Base-by-base conservation (phyloP, 2,888 invertebrate species). In the Globia sparganii region DNA sequence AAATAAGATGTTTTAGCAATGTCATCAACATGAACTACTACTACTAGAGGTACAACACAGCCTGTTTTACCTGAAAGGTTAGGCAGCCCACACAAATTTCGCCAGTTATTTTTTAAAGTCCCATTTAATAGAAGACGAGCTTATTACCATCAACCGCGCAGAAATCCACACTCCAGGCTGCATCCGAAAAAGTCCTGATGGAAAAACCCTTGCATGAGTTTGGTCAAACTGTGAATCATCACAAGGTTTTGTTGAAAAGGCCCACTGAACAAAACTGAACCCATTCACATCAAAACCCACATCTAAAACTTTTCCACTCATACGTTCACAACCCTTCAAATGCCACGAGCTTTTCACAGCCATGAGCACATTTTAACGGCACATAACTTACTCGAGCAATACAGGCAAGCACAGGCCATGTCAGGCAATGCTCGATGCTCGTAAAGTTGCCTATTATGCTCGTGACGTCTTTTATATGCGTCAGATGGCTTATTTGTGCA, bases 381-480 rank as follows among this genome's bases (percentile, higher is more conserved):
- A 73, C 84, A 86, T 86, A 83, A 86, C 84, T 85, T 80, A 74
- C 69, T 77, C 58, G 80, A 80, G 82, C 75, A 69, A 73, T 74
- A 77, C 64, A 67, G 61, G 71, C 67, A 79, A 72, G 64, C 70
- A 67, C 74, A 66, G 78, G 74, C 77, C 72, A 83, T 77, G 84
- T 83, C 79, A 76, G 77, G 78, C 73, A 74, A 34, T 68, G 75
- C 75, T 68, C 28, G 56, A 64, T 46, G 80, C 80, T 86, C 85
- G 83, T 85, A 85, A 85, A 85, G 28, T 43, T 72, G 66, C 76
- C 66, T 21, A 77, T 77, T 85, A 85, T 72, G 72, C 72, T 64
- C 67, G 73, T 76, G 73, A 83, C 80, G 86, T 76, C 72, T 78
- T 79, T 77, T n/a, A 71, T 61, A 28, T 31, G 49, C 73, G 62